These are phyloP conservation scores for Lepidocolaptes lacrymiger DNA, from an alignment of 2,797 vertebrate genomes.

Conservation along the genomic window DNA sequence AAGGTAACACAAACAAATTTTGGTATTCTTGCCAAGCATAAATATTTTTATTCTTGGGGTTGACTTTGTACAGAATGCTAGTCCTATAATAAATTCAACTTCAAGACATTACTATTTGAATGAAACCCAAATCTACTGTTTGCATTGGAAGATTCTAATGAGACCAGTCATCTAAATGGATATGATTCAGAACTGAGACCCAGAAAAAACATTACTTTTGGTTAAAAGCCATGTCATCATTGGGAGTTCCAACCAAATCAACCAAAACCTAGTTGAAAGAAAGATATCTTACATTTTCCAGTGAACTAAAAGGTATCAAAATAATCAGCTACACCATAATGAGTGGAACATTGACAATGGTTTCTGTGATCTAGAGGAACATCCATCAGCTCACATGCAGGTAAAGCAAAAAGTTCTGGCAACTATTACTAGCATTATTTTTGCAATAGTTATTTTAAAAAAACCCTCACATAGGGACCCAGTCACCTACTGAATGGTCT, in stretches of 20 bases:
- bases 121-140: conserved; percentile 56
- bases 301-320: conserved; percentile 37
- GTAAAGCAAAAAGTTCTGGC: neutral
- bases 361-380: neutral
- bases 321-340: neutral
- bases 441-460: neutral
- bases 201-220: conserved; percentile 67
- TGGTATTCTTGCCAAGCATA: conserved; percentile 41
- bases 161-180: conserved; percentile 55
- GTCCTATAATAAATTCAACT: conserved; percentile 52
- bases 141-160: conserved; percentile 60
- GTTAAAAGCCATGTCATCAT: conserved; percentile 22
- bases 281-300: conserved; percentile 5
- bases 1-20: conserved; percentile 58
- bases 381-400: neutral
- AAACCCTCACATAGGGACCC: neutral
- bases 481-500: neutral
- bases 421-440: neutral
- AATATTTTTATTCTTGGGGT: conserved; percentile 64
- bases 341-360: neutral
- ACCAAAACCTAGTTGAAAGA: conserved; percentile 51
- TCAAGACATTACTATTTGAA: conserved; percentile 45
- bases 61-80: conserved; percentile 33
- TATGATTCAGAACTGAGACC: conserved; percentile 24
- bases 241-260: conserved; percentile 50